Evolutionary conservation across 2,113 vertebrate genomes (phyloP).

Genomic region (Labeo rohita): DNA sequence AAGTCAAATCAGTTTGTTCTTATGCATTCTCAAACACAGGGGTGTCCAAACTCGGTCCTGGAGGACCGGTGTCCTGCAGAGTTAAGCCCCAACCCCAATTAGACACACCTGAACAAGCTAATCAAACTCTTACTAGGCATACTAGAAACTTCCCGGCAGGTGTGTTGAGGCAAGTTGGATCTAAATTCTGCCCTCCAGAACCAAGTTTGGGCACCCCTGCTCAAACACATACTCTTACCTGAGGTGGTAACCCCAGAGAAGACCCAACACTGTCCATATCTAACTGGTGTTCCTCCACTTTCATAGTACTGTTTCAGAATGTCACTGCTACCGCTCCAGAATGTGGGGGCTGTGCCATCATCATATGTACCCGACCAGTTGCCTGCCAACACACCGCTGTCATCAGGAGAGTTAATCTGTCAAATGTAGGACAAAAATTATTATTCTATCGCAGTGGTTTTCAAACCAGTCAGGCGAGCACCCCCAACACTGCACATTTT

Average conservation of each 20-base stretch:
- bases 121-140: no score
- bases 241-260: conserved; percentile 91
- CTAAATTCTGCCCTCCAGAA: no score
- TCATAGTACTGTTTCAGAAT: conserved; percentile 84
- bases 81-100: no score
- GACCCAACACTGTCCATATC: conserved; percentile 93
- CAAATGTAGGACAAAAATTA: not conserved
- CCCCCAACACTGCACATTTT: no score
- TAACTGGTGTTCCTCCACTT: conserved; percentile 75
- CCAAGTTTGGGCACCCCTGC: no score
- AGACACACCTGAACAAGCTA: no score
- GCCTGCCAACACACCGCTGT: conserved; percentile 86
- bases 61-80: no score
- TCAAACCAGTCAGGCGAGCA: no score
- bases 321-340: conserved; percentile 90
- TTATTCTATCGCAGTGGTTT: no score
- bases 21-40: not conserved
- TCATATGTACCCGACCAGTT: conserved; percentile 87
- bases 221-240: conserved; percentile 53
- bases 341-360: conserved; percentile 81
- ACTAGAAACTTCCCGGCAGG: no score
- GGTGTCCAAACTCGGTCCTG: no score
- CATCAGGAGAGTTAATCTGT: conserved; percentile 89
- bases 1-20: not conserved
- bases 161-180: no score